A percentile compares a stretch with the other conserved stretches of the same genome.
Evolutionary conservation across 2,888 invertebrate species (phyloP).

Genomic region (Sinelater perroti): DNA sequence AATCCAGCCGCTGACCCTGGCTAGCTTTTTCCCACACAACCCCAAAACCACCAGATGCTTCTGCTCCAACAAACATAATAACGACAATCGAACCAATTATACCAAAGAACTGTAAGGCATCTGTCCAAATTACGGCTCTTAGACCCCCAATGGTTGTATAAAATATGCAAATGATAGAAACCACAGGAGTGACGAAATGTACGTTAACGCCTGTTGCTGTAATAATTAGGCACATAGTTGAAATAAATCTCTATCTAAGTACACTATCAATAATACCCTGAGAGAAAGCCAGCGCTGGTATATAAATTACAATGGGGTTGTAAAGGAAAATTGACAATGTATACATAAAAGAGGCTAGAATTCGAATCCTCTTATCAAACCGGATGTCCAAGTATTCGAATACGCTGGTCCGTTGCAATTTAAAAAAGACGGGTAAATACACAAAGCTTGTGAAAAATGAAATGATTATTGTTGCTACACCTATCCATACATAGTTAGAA

Average conservation of each 20-base stretch:
- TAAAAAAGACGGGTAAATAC: conserved; percentile 60
- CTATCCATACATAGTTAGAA: conserved; percentile 66
- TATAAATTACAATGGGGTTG: conserved; percentile 71
- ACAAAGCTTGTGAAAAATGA: conserved; percentile 50
- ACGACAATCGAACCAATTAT: conserved; percentile 64
- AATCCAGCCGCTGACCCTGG: conserved; percentile 66
- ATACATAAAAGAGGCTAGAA: conserved; percentile 66
- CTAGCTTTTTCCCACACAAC: conserved; percentile 67
- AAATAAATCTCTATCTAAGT: no score
- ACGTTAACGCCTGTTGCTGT: conserved; percentile 75
- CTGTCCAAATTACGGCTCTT: conserved; percentile 72
- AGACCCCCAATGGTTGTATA: conserved; percentile 77
- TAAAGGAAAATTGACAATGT: conserved; percentile 65
- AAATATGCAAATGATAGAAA: conserved; percentile 76
- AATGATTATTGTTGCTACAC: conserved; percentile 57
- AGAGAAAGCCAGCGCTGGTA: conserved; percentile 70
- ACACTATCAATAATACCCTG: no score
- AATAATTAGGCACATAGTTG: no score
- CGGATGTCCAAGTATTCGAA: conserved; percentile 71
- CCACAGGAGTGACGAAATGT: conserved; percentile 70
- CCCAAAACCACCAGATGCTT: conserved; percentile 65
- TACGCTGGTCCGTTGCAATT: conserved; percentile 70
- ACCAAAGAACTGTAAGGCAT: conserved; percentile 67
- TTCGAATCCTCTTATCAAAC: conserved; percentile 66
- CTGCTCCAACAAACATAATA: conserved; percentile 67